phyloP scores from a whole-genome alignment of 2,113 vertebrate species.

The Porphyrio hochstetteri region DNA sequence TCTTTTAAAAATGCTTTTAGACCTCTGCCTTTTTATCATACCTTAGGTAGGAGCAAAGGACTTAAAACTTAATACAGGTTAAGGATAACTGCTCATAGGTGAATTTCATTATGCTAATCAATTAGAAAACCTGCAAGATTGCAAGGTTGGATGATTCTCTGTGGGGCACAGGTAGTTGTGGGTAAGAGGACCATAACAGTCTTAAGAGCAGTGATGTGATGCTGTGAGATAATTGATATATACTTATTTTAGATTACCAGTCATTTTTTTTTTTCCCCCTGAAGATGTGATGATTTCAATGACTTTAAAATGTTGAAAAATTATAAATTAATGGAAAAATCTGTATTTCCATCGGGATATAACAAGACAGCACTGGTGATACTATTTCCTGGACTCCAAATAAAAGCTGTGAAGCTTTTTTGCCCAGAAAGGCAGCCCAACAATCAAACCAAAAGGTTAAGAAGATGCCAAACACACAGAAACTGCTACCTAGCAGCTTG shows the following conservation, averaged over 20 bases:
- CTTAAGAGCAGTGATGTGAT: neutral
- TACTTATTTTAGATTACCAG: neutral
- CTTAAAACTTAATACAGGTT: neutral
- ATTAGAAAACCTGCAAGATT: neutral
- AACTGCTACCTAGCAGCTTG: neutral
- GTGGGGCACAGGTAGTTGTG: neutral
- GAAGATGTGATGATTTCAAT: neutral
- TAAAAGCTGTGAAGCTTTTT: neutral
- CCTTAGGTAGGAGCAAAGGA: neutral
- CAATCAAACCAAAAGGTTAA: neutral
- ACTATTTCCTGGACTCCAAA: neutral
- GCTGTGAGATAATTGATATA: neutral
- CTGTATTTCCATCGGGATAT: neutral
- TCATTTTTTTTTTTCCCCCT: neutral
- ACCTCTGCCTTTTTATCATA: neutral
- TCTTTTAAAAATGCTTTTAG: neutral
- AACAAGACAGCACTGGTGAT: neutral
- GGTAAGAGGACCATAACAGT: neutral
- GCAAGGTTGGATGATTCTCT: neutral
- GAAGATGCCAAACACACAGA: neutral
- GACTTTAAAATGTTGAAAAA: neutral
- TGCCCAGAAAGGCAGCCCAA: neutral
- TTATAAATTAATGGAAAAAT: neutral
- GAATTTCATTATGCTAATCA: neutral
- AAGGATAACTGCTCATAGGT: neutral